Conservation (phyloP, 2,113 vertebrate genomes). For the Pterocles burchelli region DNA sequence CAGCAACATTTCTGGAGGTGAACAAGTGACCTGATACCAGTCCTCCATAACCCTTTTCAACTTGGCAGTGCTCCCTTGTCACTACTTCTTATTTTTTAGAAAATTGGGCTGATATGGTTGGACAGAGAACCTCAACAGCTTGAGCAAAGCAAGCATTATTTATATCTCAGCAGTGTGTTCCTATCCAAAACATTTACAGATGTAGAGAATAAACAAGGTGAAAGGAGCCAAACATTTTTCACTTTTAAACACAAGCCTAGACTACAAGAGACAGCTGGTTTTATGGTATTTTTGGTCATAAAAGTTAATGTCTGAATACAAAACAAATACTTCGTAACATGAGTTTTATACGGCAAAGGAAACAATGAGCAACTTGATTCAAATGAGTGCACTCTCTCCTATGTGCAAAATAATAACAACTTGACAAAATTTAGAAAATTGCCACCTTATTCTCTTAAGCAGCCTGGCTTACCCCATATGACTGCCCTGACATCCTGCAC, state of each 20-base stretch:
- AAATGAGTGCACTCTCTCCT: not conserved
- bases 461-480: not conserved
- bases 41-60: not conserved
- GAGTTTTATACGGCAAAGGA: not conserved
- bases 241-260: not conserved
- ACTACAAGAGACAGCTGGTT: not conserved
- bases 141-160: not conserved
- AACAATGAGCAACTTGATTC: not conserved
- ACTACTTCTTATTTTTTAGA: not conserved
- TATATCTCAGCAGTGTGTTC: not conserved
- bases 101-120: not conserved
- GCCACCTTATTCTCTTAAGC: not conserved
- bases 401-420: not conserved
- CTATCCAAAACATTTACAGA: not conserved
- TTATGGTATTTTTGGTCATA: not conserved
- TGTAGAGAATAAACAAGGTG: conserved; percentile 10
- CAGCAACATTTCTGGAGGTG: not conserved
- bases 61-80: not conserved
- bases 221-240: not conserved
- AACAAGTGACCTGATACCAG: not conserved
- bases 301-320: not conserved
- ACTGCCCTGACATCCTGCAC: not conserved
- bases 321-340: not conserved
- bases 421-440: not conserved
- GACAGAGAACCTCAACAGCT: not conserved